Evolutionary conservation across 2,113 vertebrate species (phyloP), one percentile per base, ranked within the genome.

Genomic region (Azemiops feae): DNA sequence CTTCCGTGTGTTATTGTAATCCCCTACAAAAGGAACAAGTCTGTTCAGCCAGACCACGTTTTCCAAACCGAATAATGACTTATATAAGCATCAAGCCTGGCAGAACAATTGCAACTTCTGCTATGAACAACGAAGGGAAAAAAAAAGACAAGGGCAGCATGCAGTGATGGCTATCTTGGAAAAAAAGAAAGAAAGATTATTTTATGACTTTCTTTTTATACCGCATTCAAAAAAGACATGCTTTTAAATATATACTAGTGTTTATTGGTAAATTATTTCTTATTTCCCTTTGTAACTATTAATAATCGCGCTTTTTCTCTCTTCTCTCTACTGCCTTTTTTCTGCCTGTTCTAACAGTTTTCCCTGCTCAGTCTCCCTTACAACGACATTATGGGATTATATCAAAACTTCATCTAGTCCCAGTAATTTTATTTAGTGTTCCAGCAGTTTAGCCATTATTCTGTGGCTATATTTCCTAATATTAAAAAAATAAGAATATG

Each of bases 1-100:
- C 98, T 98, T 98, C 97, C 97, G 97, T 98, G 97, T 98, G 97
- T 97, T 97, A 98, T 97, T 98, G 97, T 98, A 98, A 98, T 98
- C 98, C 97, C 97, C 97, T 97, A 97, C 97, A 98, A 98, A 98
- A 97, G 97, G 97, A 97, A 96, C 96, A 96, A 97, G 97, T 96
- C 96, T 96, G 96, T 97, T 97, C 96, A 97, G 94, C 97, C 94
- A 97, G 96, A 98, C 97, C 97, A 98, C 96, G 96, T 97, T 98
- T 98, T 97, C 97, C 97, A 97, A 97, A 96, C 91, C 92, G 52
- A 97, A 98, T 97, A 97, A 97, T 89, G 89, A 97, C 96, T 97
- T 95, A 94, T 94, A 96, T 94, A 97, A 98, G 96, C 96, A 91
- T 95, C n/a, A 87, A 94, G 96, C 94, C 96, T 96, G 94, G 94